A percentile compares a stretch with the other conserved stretches of the same genome.
Conservation (phyloP, 2,888 invertebrate species). For the Chironomus riparius region DNA sequence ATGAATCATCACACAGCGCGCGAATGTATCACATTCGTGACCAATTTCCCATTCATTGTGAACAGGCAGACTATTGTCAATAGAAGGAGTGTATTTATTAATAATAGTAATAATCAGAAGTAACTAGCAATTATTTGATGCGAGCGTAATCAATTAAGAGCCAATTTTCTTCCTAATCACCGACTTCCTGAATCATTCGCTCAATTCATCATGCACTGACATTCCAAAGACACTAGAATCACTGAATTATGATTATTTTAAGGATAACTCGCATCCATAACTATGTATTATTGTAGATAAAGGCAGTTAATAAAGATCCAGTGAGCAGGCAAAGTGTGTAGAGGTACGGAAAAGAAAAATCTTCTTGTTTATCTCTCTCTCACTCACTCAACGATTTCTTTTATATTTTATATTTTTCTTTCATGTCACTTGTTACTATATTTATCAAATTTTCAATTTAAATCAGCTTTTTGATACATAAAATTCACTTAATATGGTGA, state of each 20-base stretch:
- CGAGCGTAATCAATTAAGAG: too few relatives aligned
- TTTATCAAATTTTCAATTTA: not conserved
- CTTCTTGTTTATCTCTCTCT: not conserved
- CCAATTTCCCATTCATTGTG: not conserved
- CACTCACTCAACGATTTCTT: not conserved
- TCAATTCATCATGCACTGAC: too few relatives aligned
- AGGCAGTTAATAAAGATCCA: too few relatives aligned
- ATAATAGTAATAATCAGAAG: not conserved
- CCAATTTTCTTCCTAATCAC: too few relatives aligned
- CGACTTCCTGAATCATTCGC: too few relatives aligned
- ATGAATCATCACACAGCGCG: not conserved
- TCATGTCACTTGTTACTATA: not conserved
- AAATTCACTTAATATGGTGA: not conserved
- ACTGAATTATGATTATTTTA: too few relatives aligned
- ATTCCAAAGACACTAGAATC: too few relatives aligned
- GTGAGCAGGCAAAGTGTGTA: not conserved
- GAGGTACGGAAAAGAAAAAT: not conserved
- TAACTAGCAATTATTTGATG: not conserved
- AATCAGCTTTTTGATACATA: not conserved
- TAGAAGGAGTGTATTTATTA: not conserved
- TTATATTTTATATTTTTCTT: not conserved
- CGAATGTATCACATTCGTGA: not conserved
- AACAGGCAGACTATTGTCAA: not conserved
- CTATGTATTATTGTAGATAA: too few relatives aligned
- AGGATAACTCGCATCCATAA: too few relatives aligned